phyloP scores from a whole-genome alignment of 2,888 invertebrate genomes.

The Ariolimax columbianus region DNA sequence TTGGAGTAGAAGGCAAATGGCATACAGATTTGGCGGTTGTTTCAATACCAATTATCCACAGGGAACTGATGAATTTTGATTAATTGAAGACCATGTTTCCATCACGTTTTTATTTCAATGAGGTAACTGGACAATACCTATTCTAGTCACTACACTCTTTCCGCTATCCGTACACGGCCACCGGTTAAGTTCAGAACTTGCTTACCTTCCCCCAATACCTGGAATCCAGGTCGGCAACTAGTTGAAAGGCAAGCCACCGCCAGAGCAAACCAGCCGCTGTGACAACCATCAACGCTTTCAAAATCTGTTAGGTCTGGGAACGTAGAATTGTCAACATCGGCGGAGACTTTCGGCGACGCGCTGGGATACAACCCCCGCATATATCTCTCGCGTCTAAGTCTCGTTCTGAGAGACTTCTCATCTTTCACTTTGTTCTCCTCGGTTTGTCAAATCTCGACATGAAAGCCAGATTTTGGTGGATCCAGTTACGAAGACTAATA shows the following conservation, averaged over 20 bases:
- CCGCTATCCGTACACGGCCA: too few relatives aligned
- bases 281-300: background rate
- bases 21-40: too few relatives aligned
- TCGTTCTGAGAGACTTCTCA: too few relatives aligned
- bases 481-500: constrained; percentile 1
- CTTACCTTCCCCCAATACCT: too few relatives aligned
- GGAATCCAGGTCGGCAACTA: background rate
- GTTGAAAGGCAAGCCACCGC: background rate
- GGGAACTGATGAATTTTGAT: too few relatives aligned
- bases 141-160: too few relatives aligned
- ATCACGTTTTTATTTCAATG: too few relatives aligned
- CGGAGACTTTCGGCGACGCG: background rate
- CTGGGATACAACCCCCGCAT: background rate
- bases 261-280: background rate
- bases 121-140: too few relatives aligned
- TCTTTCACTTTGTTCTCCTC: background rate
- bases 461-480: background rate
- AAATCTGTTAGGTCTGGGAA: background rate
- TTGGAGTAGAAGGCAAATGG: too few relatives aligned
- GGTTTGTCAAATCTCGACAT: background rate
- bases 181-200: too few relatives aligned
- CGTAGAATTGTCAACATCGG: background rate
- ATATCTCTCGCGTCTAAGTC: background rate
- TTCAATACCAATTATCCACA: too few relatives aligned
- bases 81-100: too few relatives aligned